phyloP scores from a whole-genome alignment of 2,113 vertebrate species.

The Dendropsophus ebraccatus region DNA sequence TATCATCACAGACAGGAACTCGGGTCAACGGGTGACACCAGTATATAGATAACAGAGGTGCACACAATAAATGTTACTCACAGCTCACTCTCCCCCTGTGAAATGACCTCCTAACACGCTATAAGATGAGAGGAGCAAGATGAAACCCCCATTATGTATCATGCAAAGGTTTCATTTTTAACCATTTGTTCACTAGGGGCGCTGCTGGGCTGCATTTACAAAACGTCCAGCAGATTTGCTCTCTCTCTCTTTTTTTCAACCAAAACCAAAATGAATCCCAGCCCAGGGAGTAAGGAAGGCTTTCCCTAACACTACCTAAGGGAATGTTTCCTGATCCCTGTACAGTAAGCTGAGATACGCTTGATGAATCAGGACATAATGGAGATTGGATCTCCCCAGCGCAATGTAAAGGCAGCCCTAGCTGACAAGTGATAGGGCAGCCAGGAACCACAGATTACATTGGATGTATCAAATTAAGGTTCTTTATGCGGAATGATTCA shows the following conservation, averaged over 20 bases:
- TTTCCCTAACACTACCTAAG: neutral
- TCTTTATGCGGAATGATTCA: neutral
- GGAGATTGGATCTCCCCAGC: neutral
- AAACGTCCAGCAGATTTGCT: neutral
- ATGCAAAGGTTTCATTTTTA: neutral
- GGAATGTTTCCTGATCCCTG: neutral
- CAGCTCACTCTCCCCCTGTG: too few species aligned
- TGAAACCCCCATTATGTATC: too few species aligned
- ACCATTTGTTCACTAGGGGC: neutral
- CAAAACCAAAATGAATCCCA: neutral
- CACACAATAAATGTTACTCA: too few species aligned
- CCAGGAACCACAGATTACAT: neutral
- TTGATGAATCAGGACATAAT: neutral
- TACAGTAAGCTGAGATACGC: neutral
- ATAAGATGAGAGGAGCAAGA: too few species aligned
- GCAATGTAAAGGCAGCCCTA: neutral
- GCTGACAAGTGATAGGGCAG: neutral
- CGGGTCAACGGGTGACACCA: too few species aligned
- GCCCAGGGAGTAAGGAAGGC: neutral
- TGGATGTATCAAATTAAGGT: constrained; percentile 18
- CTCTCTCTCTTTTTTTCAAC: neutral
- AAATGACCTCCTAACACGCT: too few species aligned
- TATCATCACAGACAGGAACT: too few species aligned
- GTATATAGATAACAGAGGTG: too few species aligned
- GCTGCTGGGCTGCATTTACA: neutral